Base-by-base conservation (phyloP, 2,113 vertebrate species). In the Xiphophorus hellerii region DNA sequence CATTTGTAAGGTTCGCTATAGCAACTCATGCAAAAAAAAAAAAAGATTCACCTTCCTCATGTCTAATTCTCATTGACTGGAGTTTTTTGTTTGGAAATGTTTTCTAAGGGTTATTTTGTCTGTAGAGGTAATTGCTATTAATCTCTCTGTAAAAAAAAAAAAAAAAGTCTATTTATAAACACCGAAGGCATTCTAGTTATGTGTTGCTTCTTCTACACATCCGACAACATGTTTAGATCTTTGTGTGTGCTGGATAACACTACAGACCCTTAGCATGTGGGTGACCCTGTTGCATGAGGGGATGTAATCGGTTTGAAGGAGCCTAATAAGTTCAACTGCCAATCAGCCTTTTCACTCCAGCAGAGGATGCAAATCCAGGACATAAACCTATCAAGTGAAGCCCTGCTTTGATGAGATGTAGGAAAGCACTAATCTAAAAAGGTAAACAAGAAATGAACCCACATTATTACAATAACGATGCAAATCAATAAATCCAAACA, bases 351-450 rank as follows among this genome's bases (percentile, higher is more conserved):
- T 65, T 84, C 76, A 67, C 66, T 71, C 74, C 2, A 5, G 25
- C 12, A 0, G 17, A 6, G 75, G 54, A 42, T 74, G 61, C 44
- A 62, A 84, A 86, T 84, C 86, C 66, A 66, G 76, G 77, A 81
- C 74, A 81, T 77, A 75, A 89, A 90, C 92, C 89, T 77, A 88
- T 93, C 87, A 90, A 83, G 83, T 83, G 73, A 72, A 92, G 85
- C 73, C 81, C 58, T 86, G 30, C 81, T 89, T 83, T 84, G 83
- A 90, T 84, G 86, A 89, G 85, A 86, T 78, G 76, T 25, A 74
- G 81, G 73, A 88, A 88, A 91, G 15, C 14, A 39, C 33, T 76
- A 14, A n/a, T 62, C 61, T 78, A 28, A 51, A 27, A 62, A 76
- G 35, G 44, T 80, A 82, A 89, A 79, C 17, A 12, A 42, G 2